These are phyloP conservation scores for Neofelis nebulosa DNA, from an alignment of 2,113 vertebrate genomes.

Conservation along the genomic window DNA sequence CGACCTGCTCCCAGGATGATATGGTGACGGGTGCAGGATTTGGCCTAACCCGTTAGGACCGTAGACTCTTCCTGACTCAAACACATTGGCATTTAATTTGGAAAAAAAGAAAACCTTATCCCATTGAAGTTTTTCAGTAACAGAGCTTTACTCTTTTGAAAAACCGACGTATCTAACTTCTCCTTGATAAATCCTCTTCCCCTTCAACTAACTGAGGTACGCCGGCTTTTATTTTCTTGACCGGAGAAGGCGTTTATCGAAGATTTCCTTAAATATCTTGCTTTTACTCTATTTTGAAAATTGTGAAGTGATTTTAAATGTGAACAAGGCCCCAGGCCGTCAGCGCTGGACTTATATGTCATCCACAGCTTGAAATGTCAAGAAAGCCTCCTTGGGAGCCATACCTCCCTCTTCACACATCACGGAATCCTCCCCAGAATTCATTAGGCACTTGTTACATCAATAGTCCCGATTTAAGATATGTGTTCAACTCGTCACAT, in stretches of 20 bases:
- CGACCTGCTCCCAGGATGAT: not conserved
- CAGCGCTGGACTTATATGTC: not conserved
- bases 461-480: not conserved
- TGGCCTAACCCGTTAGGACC: constrained; percentile 33
- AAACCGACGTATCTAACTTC: constrained; percentile 9
- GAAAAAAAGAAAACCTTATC: constrained; percentile 15
- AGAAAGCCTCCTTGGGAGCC: not conserved
- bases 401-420: not conserved
- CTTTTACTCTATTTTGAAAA: constrained; percentile 84
- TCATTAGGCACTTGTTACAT: not conserved
- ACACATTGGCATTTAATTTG: constrained; percentile 55
- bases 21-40: not conserved
- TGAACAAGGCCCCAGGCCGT: constrained; percentile 70
- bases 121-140: constrained; percentile 52
- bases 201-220: constrained; percentile 58
- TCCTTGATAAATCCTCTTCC: constrained; percentile 35
- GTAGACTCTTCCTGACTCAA: constrained; percentile 55
- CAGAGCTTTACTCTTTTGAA: constrained; percentile 57
- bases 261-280: constrained; percentile 65
- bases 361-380: not conserved
- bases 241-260: constrained; percentile 70
- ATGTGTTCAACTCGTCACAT: not conserved
- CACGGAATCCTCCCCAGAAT: not conserved
- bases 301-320: constrained; percentile 77
- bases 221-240: constrained; percentile 81